A percentile compares a stretch with the other conserved stretches of the same genome.
Evolutionary conservation across 2,888 invertebrate genomes (phyloP).

Genomic region (Cremastinae sp.): DNA sequence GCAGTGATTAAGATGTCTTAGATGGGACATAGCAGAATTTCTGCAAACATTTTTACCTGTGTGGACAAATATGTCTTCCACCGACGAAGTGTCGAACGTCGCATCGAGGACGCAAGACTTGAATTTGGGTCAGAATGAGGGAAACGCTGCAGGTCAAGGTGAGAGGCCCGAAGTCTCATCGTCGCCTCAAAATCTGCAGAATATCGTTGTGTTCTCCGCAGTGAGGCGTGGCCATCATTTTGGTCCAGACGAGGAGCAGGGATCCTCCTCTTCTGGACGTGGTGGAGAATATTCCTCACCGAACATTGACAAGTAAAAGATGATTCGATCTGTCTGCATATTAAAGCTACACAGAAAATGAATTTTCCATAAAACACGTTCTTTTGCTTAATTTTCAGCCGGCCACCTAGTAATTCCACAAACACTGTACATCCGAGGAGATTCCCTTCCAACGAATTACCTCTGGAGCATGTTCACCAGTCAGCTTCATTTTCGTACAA

Average conservation of each 20-base stretch:
- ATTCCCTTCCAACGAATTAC: slow-evolving; percentile 66
- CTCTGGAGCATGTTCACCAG: slow-evolving; percentile 67
- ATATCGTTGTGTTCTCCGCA: slow-evolving; percentile 70
- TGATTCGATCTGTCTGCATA: slow-evolving; percentile 2
- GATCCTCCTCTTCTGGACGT: slow-evolving; percentile 66
- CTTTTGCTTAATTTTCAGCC: slow-evolving; percentile 60
- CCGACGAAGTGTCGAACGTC: slow-evolving; percentile 69
- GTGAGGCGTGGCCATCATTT: slow-evolving; percentile 72
- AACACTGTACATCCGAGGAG: slow-evolving; percentile 70
- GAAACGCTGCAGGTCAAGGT: slow-evolving; percentile 58
- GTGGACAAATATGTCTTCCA: slow-evolving; percentile 72
- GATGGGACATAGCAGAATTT: slow-evolving; percentile 67
- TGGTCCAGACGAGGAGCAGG: slow-evolving; percentile 72
- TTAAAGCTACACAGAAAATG: too few species aligned
- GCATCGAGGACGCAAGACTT: slow-evolving; percentile 69
- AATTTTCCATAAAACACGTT: neutral
- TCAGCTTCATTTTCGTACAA: slow-evolving; percentile 80
- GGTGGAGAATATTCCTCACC: slow-evolving; percentile 67
- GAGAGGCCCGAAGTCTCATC: slow-evolving; percentile 64
- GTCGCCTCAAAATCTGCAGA: slow-evolving; percentile 72
- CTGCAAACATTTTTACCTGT: slow-evolving; percentile 63
- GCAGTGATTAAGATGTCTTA: slow-evolving; percentile 51
- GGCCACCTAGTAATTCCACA: slow-evolving; percentile 73
- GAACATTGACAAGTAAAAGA: slow-evolving; percentile 53
- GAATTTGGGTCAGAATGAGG: slow-evolving; percentile 63